Evolutionary conservation across 2,888 invertebrate species (phyloP), one percentile per base, ranked within the genome.

Genomic region (Fragum whitleyi): DNA sequence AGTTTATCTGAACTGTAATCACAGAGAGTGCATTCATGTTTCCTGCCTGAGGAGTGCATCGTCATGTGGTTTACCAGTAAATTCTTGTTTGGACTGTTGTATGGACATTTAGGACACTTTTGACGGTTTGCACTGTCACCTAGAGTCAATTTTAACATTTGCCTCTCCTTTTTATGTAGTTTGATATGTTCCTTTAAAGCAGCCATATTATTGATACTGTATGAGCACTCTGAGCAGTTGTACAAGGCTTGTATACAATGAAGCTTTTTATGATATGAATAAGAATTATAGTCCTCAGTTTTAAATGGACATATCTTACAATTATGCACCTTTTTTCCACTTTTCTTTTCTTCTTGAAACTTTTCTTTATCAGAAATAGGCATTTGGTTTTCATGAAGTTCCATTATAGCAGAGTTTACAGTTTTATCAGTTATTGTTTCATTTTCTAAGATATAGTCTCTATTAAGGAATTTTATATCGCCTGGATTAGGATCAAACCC

Each of bases 261-360:
- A 72, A 90, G 85, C 55, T 81, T 86, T 65, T 89, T 87, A 70
- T 91, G 91, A 62, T 87, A 86, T 14, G 89, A 85, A 32, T 88
- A 88, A n/a, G 87, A 83, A 68, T 86, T 85, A 32, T 79, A 51
- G 74, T 85, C 90, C 42, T 85, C 86, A 29, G 88, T 87, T 55
- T 85, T 87, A 74, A 90, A 91, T 7, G 90, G 91, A 83, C 92
- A 91, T 14, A 87, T 80, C 47, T 88, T 88, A 81, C 91, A 91
- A n/a, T 77, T 71, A 26, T 83, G 83, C 21, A 83, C 74, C 61
- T 86, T 87, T 74, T 86, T 84, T 14, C 85, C 86, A 2, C 55
- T 77, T 32, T 72, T 80, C 47, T 83, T 86, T 39, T 74, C 65
- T 6, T 80, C 62, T 23, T 74, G 70, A 67, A 62, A 47, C 16